A percentile compares a stretch with the other conserved stretches of the same genome.
Conservation (phyloP, 2,888 invertebrate species). For the Phaedon cochleariae region DNA sequence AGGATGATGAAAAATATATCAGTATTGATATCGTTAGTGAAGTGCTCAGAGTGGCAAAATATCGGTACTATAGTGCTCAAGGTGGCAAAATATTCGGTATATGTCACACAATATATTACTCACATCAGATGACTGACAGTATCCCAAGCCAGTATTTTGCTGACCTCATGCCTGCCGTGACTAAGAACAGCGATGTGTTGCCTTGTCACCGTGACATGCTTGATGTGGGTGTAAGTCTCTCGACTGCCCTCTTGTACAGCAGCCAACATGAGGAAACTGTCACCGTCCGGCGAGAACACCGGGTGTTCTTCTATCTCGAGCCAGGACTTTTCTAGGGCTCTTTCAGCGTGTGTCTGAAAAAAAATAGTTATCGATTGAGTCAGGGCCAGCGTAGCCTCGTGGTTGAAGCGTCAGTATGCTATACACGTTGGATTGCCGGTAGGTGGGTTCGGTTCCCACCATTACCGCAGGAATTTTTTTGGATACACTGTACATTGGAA, state of each 20-base stretch:
- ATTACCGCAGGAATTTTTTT: too few relatives aligned
- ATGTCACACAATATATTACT: constrained; percentile 46
- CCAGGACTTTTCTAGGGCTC: constrained; percentile 87
- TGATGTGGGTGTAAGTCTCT: constrained; percentile 88
- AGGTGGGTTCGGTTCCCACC: too few relatives aligned
- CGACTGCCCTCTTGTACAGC: constrained; percentile 85
- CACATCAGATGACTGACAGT: constrained; percentile 83
- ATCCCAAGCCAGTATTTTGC: constrained; percentile 86
- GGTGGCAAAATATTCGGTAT: not conserved
- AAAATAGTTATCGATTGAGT: too few relatives aligned
- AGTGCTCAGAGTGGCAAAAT: too few relatives aligned
- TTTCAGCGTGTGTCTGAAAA: constrained; percentile 78
- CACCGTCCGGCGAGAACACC: constrained; percentile 83
- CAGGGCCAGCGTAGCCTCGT: not conserved
- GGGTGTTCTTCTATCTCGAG: constrained; percentile 86
- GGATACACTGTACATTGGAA: not conserved
- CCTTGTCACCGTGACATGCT: constrained; percentile 83
- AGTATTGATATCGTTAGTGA: too few relatives aligned
- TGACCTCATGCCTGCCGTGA: constrained; percentile 86
- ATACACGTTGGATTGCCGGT: not conserved
- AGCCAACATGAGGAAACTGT: constrained; percentile 83
- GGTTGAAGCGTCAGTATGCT: not conserved
- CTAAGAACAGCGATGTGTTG: constrained; percentile 86
- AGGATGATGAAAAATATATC: too few relatives aligned
- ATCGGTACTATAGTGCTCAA: too few relatives aligned